Percentiles rank a stretch among this genome's conserved stretches.
Conservation (phyloP, 2,888 invertebrate genomes). For the Cordylochernes scorpioides region DNA sequence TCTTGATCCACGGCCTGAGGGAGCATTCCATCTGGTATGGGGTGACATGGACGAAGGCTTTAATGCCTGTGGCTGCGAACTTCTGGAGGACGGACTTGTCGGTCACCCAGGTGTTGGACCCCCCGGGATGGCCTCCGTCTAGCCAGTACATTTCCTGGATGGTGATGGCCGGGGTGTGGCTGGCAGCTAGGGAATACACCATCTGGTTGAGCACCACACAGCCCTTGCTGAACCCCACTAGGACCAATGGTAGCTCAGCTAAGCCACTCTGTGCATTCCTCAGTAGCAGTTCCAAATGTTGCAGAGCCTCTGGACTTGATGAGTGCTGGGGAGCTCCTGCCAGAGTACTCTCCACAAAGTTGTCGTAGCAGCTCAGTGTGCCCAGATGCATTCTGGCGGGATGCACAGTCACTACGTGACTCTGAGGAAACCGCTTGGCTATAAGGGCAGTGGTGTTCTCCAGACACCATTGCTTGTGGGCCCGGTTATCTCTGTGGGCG, state of each 20-base stretch:
- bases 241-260: conserved; percentile 22
- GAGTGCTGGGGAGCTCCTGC: conserved; percentile 49
- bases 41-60: conserved; percentile 50
- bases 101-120: conserved; percentile 63
- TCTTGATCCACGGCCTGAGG: conserved; percentile 51
- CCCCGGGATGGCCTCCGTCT: conserved; percentile 71
- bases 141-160: conserved; percentile 60
- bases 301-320: conserved; percentile 40
- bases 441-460: conserved; percentile 44
- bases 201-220: conserved; percentile 76
- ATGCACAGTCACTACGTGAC: conserved; percentile 12
- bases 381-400: conserved; percentile 43
- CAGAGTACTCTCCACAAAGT: conserved; percentile 53
- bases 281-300: conserved; percentile 36
- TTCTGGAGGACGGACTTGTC: conserved; percentile 41
- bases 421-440: conserved; percentile 36
- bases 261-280: conserved; percentile 13
- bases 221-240: conserved; percentile 74
- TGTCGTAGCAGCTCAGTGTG: conserved; percentile 61
- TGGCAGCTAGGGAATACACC: conserved; percentile 32
- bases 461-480: conserved; percentile 49
- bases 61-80: conserved; percentile 38
- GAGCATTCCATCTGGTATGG: conserved; percentile 66
- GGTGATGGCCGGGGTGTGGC: conserved; percentile 15
- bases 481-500: conserved; percentile 40